Percentiles rank a stretch among this genome's conserved stretches.
Conservation (phyloP, 2,113 vertebrate species). For the Cryptomyrus ogoouensis region DNA sequence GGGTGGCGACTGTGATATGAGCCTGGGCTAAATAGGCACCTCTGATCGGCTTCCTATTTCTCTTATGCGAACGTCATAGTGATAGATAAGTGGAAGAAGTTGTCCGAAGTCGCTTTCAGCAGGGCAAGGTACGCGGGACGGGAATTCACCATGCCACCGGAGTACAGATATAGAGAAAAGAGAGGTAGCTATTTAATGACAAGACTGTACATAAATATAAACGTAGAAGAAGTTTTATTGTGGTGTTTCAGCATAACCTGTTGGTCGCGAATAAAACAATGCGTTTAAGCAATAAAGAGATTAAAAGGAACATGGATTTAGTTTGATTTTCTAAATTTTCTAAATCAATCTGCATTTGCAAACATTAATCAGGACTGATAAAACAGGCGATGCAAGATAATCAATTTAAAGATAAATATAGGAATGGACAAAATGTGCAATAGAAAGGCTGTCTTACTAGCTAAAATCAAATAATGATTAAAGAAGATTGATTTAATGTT, state of each 20-base stretch:
- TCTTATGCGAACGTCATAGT: not conserved
- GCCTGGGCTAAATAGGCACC: not conserved
- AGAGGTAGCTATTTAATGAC: not conserved
- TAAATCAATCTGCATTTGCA: not conserved
- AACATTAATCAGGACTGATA: not conserved
- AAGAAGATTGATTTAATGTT: not conserved
- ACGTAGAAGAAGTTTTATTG: not conserved
- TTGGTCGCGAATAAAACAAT: not conserved
- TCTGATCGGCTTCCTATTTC: not conserved
- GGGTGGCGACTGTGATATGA: constrained; percentile 8
- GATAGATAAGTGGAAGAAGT: not conserved
- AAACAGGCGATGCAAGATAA: not conserved
- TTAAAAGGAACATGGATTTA: not conserved
- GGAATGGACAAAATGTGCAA: not conserved
- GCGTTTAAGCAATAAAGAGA: not conserved
- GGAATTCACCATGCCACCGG: not conserved
- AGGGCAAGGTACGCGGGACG: not conserved
- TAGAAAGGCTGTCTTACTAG: not conserved
- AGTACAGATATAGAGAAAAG: not conserved
- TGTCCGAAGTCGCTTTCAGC: not conserved
- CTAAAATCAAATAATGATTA: not conserved
- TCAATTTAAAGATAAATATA: not conserved
- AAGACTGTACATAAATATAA: not conserved
- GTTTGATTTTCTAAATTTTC: not conserved
- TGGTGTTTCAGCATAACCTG: not conserved